Evolutionary conservation across 2,113 vertebrate species (phyloP), one percentile per base, ranked within the genome.

Genomic region (Oceanodroma tethys): DNA sequence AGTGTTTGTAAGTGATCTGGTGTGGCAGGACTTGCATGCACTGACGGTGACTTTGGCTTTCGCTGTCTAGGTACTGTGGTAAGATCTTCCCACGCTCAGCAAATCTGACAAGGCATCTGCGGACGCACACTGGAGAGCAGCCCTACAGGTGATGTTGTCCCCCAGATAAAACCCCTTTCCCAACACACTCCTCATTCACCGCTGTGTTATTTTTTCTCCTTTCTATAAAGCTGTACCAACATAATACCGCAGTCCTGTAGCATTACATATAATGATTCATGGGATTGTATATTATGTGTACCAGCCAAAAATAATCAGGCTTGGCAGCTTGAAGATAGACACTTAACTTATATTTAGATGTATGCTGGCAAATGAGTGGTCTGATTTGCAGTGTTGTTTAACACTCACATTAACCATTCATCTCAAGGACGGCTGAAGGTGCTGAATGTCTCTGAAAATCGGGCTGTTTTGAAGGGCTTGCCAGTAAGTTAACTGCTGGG

Each of bases 51-150:
- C 82, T 74, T 68, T 84, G 75, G 18, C 30, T 90, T 45, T 65
- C 70, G 1, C 73, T 18, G 0, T 21, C 71, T 79, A 99, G 99
- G 98, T 99, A 99, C 99, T 99, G 99, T 93, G 99, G 99, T 87
- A 99, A 99, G 98, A 99, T 99, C 98, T 99, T 99, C 96, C 99
- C 99, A 38, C 98, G 99, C 81, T 99, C 99, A 2, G 99, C 99
- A 81, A 99, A 99, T 94, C 99, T 99, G 98, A 99, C 99, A 18
- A 98, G 99, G 98, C 99, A 99, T 91, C 99, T 99, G 98, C 98
- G 99, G 97, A 99, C 99, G 34, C 99, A 99, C 98, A 99, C 99
- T 21, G 99, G 99, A 90, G 99, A 99, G 38, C 99, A 99, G 95
- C 99, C 99, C 1, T 99, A 99, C 99, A 99, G 99, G 99, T 99